Percentiles rank a stretch among this genome's conserved stretches.
Conservation (phyloP, 2,888 invertebrate genomes). For the Aphodius sticticus region DNA sequence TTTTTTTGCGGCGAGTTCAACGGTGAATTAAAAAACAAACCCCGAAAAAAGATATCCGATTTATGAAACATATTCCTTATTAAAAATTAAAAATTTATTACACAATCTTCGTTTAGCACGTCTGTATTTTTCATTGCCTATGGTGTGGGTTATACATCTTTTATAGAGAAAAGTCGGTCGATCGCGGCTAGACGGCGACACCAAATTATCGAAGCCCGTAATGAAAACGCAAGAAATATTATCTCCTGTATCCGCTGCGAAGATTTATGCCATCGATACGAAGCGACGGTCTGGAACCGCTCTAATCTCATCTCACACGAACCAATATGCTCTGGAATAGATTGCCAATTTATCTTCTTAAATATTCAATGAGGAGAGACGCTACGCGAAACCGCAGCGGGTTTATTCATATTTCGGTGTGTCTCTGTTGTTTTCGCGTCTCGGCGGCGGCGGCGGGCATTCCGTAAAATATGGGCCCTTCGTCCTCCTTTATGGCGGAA, state of each 20-base stretch:
- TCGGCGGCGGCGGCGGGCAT: neutral
- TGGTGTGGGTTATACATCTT: neutral
- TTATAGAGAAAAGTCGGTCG: neutral
- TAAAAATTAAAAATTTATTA: too few relatives aligned
- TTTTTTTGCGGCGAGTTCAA: too few relatives aligned
- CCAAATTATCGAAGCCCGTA: neutral
- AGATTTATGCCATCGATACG: neutral
- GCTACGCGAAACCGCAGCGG: neutral
- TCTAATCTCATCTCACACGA: constrained; percentile 22
- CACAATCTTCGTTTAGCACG: too few relatives aligned
- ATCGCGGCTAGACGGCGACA: neutral
- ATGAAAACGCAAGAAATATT: neutral
- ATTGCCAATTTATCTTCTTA: constrained; percentile 27
- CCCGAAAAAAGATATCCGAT: too few relatives aligned
- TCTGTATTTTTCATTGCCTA: too few relatives aligned
- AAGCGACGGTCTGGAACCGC: neutral
- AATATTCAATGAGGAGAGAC: constrained; percentile 21
- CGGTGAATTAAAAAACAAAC: too few relatives aligned
- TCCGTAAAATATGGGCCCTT: neutral
- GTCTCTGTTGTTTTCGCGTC: neutral
- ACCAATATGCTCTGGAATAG: constrained; percentile 18
- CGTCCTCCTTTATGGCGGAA: neutral
- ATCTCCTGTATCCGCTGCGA: neutral
- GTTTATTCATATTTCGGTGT: neutral
- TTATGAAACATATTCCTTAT: too few relatives aligned